These are phyloP conservation scores for Ranitomeya imitator DNA, from an alignment of 2,113 vertebrate species.

Conservation along the genomic window DNA sequence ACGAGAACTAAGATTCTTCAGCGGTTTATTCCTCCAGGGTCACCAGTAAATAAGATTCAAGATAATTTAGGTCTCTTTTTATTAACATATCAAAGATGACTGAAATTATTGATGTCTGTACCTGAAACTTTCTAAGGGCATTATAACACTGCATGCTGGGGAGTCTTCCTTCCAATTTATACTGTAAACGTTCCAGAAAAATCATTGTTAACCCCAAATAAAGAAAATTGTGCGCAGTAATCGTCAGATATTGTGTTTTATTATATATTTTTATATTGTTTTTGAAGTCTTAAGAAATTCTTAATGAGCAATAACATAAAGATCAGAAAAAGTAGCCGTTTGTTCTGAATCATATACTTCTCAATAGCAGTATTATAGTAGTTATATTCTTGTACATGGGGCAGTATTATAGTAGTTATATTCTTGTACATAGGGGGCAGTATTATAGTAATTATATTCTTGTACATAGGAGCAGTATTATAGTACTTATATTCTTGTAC, in stretches of 20 bases:
- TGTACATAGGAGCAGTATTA: background rate
- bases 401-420: background rate
- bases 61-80: slow-evolving; percentile 28
- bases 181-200: background rate
- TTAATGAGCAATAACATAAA: no score
- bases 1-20: background rate
- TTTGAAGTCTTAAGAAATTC: no score
- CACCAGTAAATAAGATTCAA: slow-evolving; percentile 20
- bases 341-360: background rate
- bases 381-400: background rate
- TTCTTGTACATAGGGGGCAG: background rate
- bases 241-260: no score
- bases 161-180: background rate
- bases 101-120: slow-evolving; percentile 1
- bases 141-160: background rate
- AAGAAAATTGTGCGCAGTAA: background rate
- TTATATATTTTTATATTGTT: no score
- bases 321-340: no score
- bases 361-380: background rate
- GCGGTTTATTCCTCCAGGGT: background rate
- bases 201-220: background rate
- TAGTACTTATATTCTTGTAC: background rate
- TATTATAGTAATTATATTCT: background rate
- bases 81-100: slow-evolving; percentile 35
- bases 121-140: slow-evolving; percentile 24